These are phyloP conservation scores for Drosophila kambysellisi DNA, from an alignment of 2,888 invertebrate genomes.

Conservation along the genomic window DNA sequence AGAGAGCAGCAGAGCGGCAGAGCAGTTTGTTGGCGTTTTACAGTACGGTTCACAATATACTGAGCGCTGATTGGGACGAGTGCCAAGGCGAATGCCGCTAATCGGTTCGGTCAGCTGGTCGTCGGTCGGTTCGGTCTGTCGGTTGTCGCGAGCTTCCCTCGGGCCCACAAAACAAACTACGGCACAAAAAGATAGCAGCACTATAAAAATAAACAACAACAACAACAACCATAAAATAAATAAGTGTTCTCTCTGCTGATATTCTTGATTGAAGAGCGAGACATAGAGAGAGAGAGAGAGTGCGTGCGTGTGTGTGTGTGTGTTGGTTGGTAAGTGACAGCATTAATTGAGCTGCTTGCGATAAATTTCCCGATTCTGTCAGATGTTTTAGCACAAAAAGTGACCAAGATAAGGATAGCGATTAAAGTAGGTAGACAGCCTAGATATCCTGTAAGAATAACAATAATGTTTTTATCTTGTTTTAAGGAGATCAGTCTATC, in stretches of 20 bases:
- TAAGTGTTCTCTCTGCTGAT: slow-evolving; percentile 22
- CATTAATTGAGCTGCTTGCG: slow-evolving; percentile 40
- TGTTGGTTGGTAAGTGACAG: slow-evolving; percentile 27
- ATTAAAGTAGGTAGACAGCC: background rate
- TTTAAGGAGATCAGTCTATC: background rate
- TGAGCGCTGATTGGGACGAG: slow-evolving; percentile 45
- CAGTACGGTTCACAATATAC: slow-evolving; percentile 70
- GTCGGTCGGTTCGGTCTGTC: slow-evolving; percentile 36
- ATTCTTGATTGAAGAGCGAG: background rate
- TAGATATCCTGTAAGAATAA: slow-evolving; percentile 9
- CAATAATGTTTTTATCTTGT: background rate
- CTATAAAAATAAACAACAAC: slow-evolving; percentile 31
- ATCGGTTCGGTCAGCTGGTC: slow-evolving; percentile 50
- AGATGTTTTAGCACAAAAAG: slow-evolving; percentile 24
- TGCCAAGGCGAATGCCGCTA: slow-evolving; percentile 25
- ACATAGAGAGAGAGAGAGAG: slow-evolving; percentile 2
- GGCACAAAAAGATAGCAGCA: slow-evolving; percentile 37
- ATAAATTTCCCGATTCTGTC: slow-evolving; percentile 24
- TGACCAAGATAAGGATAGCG: slow-evolving; percentile 16
- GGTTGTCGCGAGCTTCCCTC: slow-evolving; percentile 15
- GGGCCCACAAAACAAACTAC: slow-evolving; percentile 6
- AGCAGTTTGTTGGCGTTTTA: slow-evolving; percentile 37
- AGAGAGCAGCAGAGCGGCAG: slow-evolving; percentile 20
- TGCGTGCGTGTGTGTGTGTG: background rate
- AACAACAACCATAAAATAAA: slow-evolving; percentile 14